Conservation (phyloP, 1,140 invertebrate genomes). For the Formica selysi region DNA sequence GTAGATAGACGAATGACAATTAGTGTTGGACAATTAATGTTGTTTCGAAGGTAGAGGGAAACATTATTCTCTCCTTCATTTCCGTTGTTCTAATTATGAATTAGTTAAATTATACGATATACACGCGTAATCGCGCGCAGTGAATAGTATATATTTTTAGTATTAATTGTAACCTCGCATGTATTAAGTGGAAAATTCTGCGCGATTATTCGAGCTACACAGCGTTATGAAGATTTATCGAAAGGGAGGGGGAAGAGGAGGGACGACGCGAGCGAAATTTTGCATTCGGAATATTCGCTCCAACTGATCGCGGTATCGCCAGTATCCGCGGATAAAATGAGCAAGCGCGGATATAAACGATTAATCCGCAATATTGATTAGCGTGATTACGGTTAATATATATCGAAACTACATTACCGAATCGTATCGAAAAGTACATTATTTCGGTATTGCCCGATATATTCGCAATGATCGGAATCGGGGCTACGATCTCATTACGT, state of each 20-base stretch:
- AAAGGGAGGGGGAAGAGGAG: too few relatives aligned
- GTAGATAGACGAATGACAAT: not conserved
- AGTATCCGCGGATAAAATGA: not conserved
- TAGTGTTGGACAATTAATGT: not conserved
- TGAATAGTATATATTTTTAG: not conserved
- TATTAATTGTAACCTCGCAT: not conserved
- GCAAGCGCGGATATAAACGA: not conserved
- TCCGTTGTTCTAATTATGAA: not conserved
- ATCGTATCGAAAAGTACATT: not conserved
- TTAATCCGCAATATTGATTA: constrained; percentile 40
- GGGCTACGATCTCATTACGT: not conserved
- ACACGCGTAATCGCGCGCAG: too few relatives aligned
- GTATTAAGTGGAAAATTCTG: not conserved
- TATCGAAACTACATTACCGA: not conserved
- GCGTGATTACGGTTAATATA: constrained; percentile 19
- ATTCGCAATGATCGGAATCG: not conserved
- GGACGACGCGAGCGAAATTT: not conserved
- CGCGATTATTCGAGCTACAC: not conserved
- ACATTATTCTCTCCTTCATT: not conserved
- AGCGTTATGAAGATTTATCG: constrained; percentile 17
- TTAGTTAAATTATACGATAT: not conserved
- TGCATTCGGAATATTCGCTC: constrained; percentile 4
- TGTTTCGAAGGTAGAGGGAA: not conserved
- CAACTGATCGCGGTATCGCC: not conserved
- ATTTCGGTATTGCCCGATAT: not conserved